Conservation (phyloP, 2,888 invertebrate species). For the Dione vanillae region DNA sequence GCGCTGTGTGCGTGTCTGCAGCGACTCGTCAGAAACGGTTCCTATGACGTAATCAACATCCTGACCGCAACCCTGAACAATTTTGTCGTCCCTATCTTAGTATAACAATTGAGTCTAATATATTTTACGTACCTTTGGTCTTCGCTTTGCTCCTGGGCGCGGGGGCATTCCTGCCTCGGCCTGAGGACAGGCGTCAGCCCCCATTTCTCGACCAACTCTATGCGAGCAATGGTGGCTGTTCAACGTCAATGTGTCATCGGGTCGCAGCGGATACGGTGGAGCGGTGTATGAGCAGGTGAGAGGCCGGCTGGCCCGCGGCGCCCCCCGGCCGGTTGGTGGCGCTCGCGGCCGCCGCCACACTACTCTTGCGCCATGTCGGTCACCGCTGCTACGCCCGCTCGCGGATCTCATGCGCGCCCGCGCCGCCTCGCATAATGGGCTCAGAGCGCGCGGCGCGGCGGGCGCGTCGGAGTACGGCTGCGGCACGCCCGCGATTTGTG, state of each 20-base stretch:
- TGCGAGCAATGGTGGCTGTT: slow-evolving; percentile 97
- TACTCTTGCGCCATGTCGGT: slow-evolving; percentile 63
- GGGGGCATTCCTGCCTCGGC: slow-evolving; percentile 97
- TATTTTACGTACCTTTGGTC: slow-evolving; percentile 87
- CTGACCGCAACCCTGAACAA: slow-evolving; percentile 60
- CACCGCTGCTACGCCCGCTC: slow-evolving; percentile 58
- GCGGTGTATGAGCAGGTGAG: slow-evolving; percentile 71
- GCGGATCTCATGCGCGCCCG: slow-evolving; percentile 51
- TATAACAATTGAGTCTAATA: slow-evolving; percentile 1
- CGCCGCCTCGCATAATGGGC: slow-evolving; percentile 59
- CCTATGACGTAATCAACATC: slow-evolving; percentile 54
- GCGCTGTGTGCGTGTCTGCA: slow-evolving; percentile 45
- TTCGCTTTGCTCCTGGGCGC: slow-evolving; percentile 88
- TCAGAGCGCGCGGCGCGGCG: slow-evolving; percentile 57
- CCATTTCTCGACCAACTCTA: slow-evolving; percentile 99
- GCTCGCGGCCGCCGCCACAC: slow-evolving; percentile 68
- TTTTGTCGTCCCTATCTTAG: slow-evolving; percentile 43
- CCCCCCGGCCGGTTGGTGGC: slow-evolving; percentile 73
- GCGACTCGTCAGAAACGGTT: slow-evolving; percentile 51
- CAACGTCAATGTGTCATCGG: slow-evolving; percentile 82
- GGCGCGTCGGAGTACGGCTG: slow-evolving; percentile 59
- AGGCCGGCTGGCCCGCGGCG: slow-evolving; percentile 76
- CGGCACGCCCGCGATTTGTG: slow-evolving; percentile 59
- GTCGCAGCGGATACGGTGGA: slow-evolving; percentile 66
- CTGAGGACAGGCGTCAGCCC: slow-evolving; percentile 99